phyloP scores from a whole-genome alignment of 2,888 invertebrate species.

The Pyrgus malvae region DNA sequence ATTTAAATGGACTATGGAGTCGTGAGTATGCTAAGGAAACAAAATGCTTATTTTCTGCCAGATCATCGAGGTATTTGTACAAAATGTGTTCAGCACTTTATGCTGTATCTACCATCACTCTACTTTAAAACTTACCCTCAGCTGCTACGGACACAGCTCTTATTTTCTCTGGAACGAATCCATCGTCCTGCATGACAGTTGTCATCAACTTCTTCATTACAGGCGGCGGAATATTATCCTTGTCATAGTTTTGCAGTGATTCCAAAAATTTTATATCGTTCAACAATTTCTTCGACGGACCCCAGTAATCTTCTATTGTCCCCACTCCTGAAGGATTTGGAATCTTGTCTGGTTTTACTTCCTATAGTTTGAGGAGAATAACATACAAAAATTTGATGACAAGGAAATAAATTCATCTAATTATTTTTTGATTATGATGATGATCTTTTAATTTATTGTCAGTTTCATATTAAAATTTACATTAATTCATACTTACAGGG shows the following conservation, averaged over 20 bases:
- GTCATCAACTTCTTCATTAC: constrained; percentile 92
- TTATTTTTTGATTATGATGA: not conserved
- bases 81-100: too few relatives aligned
- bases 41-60: too few relatives aligned
- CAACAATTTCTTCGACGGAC: constrained; percentile 91
- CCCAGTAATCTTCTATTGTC: constrained; percentile 96
- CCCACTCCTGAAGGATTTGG: constrained; percentile 92
- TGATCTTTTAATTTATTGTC: not conserved
- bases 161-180: constrained; percentile 96
- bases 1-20: too few relatives aligned
- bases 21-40: too few relatives aligned
- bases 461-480: not conserved
- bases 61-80: too few relatives aligned
- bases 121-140: constrained; percentile 83
- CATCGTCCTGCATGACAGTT: constrained; percentile 90
- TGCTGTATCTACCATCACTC: too few relatives aligned
- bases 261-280: constrained; percentile 97
- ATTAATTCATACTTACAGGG: constrained; percentile 52
- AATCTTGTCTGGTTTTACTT: constrained; percentile 93
- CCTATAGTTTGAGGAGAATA: constrained; percentile 63
- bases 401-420: not conserved
- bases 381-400: not conserved
- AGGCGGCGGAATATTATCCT: constrained; percentile 93
- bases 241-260: constrained; percentile 92
- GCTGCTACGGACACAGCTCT: constrained; percentile 93